phyloP scores from a whole-genome alignment of 1,140 invertebrate genomes.

The Listronotus bonariensis region DNA sequence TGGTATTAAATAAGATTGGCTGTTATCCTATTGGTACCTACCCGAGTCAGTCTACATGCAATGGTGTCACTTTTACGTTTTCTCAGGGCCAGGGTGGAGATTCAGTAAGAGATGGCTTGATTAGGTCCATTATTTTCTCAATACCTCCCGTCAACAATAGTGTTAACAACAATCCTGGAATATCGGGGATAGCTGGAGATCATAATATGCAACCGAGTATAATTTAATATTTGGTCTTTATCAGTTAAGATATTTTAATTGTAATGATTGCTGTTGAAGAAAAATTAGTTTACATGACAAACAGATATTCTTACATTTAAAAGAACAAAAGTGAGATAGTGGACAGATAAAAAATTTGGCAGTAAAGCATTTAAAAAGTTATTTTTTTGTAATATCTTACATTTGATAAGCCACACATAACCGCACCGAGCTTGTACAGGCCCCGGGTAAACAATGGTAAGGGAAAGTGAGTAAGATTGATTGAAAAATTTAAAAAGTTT shows the following conservation, averaged over 20 bases:
- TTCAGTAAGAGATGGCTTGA: conserved; percentile 72
- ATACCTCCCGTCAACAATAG: conserved; percentile 43
- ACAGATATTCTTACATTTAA: too few species aligned
- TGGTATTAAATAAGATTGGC: conserved; percentile 78
- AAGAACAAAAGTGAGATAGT: too few species aligned
- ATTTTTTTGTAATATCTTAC: too few species aligned
- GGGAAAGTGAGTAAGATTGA: too few species aligned
- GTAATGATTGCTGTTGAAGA: too few species aligned
- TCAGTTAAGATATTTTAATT: not conserved
- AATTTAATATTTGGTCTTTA: conserved; percentile 24
- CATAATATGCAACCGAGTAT: conserved; percentile 38
- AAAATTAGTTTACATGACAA: too few species aligned
- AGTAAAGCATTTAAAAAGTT: too few species aligned
- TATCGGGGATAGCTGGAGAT: conserved; percentile 41
- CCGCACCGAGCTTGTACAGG: too few species aligned
- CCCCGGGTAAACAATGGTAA: too few species aligned
- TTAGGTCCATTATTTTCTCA: conserved; percentile 73
- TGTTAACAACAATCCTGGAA: conserved; percentile 36
- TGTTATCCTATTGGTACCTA: conserved; percentile 77
- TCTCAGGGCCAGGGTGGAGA: conserved; percentile 69
- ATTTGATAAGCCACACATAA: too few species aligned
- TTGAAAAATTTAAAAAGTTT: too few species aligned
- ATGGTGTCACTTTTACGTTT: conserved; percentile 74
- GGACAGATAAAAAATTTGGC: too few species aligned
- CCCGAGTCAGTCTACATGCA: conserved; percentile 63